Evolutionary conservation across 2,888 invertebrate species (phyloP), one percentile per base, ranked within the genome.

Genomic region (Harpalus rubripes): DNA sequence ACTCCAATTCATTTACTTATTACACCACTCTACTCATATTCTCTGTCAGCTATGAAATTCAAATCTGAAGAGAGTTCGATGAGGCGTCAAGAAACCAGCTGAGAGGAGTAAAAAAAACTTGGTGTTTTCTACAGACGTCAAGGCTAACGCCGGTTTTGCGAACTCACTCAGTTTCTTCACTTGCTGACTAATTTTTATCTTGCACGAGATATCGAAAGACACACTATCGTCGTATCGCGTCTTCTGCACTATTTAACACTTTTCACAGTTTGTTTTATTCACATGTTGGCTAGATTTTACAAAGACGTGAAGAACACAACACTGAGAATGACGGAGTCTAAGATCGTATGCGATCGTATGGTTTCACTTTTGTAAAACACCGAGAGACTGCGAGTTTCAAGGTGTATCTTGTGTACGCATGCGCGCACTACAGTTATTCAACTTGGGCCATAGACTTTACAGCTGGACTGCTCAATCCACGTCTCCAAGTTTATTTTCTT

Each of bases 391-490:
- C 78, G 10, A 63, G 88, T 89, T 89, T 89, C 90, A 90, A 90
- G 90, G 90, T 90, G 89, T 88, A 87, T 76, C 76, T 44, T 56
- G n/a, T 82, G 68, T 81, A 88, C 89, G 89, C 90, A 88, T 87
- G 90, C 88, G 88, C 84, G 81, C 87, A 87, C 87, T 87, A 89
- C 90, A 89, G 90, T 90, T 90, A 90, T 89, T 89, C 90, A 89
- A 90, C 89, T 89, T 87, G 16, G 88, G 74, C 61, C 84, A 84
- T 65, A 78, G 84, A 84, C 65, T 6, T 84, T 72, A 6, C 12
- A 72, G 10, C 52, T 44, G 61, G 81, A 81, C 52, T 22, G 61
- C 32, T n/a, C 16, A 65, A 65, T 16, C 81, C 7, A 63, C 39
- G 8, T 8, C 26, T 79, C 12, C 56, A 6, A 76, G 16, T 56